Conservation (phyloP, 2,797 vertebrate species). For the Tapirus indicus region DNA sequence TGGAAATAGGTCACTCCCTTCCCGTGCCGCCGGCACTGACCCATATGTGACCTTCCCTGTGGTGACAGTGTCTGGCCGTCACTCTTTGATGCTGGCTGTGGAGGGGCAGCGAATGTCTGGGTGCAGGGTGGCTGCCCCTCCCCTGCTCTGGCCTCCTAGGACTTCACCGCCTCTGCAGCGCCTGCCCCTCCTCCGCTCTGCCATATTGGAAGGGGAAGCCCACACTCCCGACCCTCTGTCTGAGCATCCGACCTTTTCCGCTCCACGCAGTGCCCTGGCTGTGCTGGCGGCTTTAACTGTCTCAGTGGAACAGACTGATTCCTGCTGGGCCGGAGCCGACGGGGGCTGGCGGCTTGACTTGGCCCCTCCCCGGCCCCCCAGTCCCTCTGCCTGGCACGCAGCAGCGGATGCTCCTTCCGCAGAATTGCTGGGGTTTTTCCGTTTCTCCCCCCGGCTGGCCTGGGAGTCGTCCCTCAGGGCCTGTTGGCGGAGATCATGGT, state of each 20-base stretch:
- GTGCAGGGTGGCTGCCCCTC: background rate
- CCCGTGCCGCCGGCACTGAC: slow-evolving; percentile 73
- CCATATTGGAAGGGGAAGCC: slow-evolving; percentile 29
- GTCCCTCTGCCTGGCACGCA: background rate
- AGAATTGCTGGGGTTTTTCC: background rate
- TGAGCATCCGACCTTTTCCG: background rate
- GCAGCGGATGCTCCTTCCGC: background rate
- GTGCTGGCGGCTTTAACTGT: background rate
- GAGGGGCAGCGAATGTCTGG: background rate
- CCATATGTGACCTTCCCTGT: slow-evolving; percentile 68
- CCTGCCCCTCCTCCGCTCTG: background rate
- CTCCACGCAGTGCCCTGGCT: background rate
- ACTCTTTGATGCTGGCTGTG: slow-evolving; percentile 70
- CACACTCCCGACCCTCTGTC: background rate
- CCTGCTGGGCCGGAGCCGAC: background rate
- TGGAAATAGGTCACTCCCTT: slow-evolving; percentile 80
- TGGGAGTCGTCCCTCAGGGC: too few species aligned
- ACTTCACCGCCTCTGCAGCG: background rate
- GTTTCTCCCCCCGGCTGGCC: background rate
- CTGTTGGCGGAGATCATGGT: background rate
- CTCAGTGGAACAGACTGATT: background rate
- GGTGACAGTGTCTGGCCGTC: slow-evolving; percentile 70
- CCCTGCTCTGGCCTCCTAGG: background rate
- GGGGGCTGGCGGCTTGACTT: background rate
- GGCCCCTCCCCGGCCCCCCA: background rate